phyloP scores from a whole-genome alignment of 2,797 vertebrate species.

The Apogon hyalosoma region DNA sequence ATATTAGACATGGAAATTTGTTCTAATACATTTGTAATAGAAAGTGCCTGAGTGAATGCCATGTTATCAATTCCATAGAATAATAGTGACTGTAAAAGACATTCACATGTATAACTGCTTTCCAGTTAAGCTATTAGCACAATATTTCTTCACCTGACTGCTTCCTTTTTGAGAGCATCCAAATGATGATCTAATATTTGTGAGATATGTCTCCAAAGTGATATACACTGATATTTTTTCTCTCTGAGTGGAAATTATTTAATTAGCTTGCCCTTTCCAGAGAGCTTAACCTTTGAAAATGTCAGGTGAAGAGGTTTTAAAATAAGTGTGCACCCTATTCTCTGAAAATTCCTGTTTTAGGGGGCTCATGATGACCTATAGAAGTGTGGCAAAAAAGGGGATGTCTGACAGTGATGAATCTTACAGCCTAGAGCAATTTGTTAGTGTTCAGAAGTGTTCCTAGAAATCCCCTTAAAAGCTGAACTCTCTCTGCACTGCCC shows the following conservation, averaged over 20 bases:
- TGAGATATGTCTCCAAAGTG: conserved; percentile 52
- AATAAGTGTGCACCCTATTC: conserved; percentile 71
- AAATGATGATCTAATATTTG: conserved; percentile 63
- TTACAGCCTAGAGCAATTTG: conserved; percentile 65
- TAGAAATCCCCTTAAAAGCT: conserved; percentile 54
- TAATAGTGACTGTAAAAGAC: not conserved
- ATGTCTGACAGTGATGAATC: conserved; percentile 75
- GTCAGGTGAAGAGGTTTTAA: conserved; percentile 77
- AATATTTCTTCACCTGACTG: conserved; percentile 15
- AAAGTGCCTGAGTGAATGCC: too few species aligned
- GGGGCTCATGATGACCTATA: conserved; percentile 71
- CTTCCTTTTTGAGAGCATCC: conserved; percentile 18
- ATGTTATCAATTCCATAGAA: too few species aligned
- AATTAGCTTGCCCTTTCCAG: conserved; percentile 82
- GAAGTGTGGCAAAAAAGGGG: conserved; percentile 52
- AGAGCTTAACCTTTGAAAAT: conserved; percentile 84
- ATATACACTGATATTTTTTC: conserved; percentile 64
- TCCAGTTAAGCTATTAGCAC: not conserved
- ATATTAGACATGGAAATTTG: too few species aligned
- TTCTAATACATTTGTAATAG: too few species aligned
- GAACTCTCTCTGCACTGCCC: conserved; percentile 32
- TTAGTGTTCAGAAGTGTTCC: conserved; percentile 59
- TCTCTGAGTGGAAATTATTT: conserved; percentile 73
- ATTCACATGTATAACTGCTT: not conserved
- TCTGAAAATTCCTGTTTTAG: conserved; percentile 69